Percentiles rank a stretch among this genome's conserved stretches.
These are phyloP conservation scores for Tylochromis polylepis DNA, from an alignment of 2,113 vertebrate genomes.

Conservation along the genomic window DNA sequence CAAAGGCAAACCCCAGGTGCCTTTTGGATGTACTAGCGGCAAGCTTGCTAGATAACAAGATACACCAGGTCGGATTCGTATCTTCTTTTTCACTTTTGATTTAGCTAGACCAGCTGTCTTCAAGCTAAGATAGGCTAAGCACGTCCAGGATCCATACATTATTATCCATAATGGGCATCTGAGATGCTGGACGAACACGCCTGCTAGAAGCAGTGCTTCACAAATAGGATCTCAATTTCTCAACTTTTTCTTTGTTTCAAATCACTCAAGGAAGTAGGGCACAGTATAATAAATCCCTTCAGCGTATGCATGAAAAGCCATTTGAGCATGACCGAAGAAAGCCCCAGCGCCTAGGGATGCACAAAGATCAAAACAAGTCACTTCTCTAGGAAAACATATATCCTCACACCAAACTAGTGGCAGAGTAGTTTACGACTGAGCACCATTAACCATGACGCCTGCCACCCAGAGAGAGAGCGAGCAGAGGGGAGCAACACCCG, in stretches of 20 bases:
- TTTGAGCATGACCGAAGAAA: slow-evolving; percentile 6
- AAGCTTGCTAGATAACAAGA: neutral
- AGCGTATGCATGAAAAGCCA: neutral
- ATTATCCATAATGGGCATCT: neutral
- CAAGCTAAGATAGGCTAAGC: neutral
- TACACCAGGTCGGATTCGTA: neutral
- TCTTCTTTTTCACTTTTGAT: neutral
- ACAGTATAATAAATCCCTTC: neutral
- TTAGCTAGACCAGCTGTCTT: neutral
- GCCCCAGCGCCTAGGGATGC: neutral
- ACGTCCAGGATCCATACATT: neutral
- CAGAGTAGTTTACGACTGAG: neutral
- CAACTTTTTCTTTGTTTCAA: slow-evolving; percentile 1
- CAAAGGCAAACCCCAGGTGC: neutral
- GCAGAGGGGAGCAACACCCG: neutral
- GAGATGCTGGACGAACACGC: neutral
- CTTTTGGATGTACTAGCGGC: neutral
- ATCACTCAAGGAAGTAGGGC: neutral
- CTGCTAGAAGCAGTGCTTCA: neutral
- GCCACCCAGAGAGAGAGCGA: neutral
- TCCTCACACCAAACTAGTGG: neutral
- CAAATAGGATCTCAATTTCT: neutral
- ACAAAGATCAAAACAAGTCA: neutral
- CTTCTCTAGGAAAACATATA: neutral
- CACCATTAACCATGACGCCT: neutral